phyloP scores from a whole-genome alignment of 2,113 vertebrate genomes.

The Charadrius vociferus region DNA sequence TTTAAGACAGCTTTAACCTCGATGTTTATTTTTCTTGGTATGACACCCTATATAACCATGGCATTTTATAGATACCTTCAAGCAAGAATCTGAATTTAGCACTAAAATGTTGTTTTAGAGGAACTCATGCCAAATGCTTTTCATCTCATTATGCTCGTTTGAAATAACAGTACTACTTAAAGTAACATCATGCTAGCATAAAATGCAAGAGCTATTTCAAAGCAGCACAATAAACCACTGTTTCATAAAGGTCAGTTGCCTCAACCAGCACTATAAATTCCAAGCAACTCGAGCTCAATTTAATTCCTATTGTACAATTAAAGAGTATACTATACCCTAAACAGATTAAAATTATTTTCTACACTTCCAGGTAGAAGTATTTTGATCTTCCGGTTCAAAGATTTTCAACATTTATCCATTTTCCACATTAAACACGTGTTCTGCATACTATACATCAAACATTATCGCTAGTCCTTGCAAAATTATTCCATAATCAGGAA shows the following conservation, averaged over 20 bases:
- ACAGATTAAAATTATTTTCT: neutral
- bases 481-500: neutral
- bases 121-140: neutral
- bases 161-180: neutral
- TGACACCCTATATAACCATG: neutral
- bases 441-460: neutral
- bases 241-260: neutral
- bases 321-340: neutral
- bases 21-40: neutral
- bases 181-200: neutral
- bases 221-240: neutral
- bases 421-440: neutral
- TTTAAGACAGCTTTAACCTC: neutral
- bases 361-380: neutral
- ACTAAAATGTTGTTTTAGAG: neutral
- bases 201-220: conserved; percentile 31
- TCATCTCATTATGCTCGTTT: neutral
- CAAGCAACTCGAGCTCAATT: neutral
- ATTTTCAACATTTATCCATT: neutral
- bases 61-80: neutral
- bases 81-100: neutral
- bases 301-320: neutral
- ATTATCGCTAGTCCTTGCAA: neutral
- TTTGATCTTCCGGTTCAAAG: neutral
- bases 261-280: neutral